A percentile compares a stretch with the other conserved stretches of the same genome.
phyloP scores from a whole-genome alignment of 2,888 invertebrate genomes.

The Acleris emargana region DNA sequence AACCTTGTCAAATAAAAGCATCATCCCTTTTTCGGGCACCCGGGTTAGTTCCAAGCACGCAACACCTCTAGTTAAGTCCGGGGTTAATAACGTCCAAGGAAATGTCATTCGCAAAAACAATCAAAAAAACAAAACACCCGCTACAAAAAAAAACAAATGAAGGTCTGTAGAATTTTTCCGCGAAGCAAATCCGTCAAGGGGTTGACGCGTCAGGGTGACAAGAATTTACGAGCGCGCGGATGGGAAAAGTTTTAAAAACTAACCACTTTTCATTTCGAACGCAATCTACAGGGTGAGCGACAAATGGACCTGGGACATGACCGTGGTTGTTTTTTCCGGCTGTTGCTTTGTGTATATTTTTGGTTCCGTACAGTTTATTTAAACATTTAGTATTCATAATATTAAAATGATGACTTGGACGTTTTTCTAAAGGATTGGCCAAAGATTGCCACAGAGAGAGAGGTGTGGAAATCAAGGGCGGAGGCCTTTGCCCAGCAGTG shows the following conservation, averaged over 20 bases:
- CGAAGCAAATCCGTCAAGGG: slow-evolving; percentile 69
- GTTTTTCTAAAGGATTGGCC: too few species aligned
- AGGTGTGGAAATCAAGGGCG: too few species aligned
- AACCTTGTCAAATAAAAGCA: too few species aligned
- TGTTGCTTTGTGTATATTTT: slow-evolving; percentile 38
- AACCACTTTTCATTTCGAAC: slow-evolving; percentile 78
- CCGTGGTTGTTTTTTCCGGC: slow-evolving; percentile 52
- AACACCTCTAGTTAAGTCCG: too few species aligned
- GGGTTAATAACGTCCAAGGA: not conserved
- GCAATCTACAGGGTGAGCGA: slow-evolving; percentile 69
- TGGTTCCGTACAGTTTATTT: slow-evolving; percentile 18
- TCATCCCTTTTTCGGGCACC: too few species aligned
- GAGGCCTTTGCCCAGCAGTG: too few species aligned
- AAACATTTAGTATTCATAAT: too few species aligned
- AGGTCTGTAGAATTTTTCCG: slow-evolving; percentile 44
- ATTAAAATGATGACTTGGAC: too few species aligned
- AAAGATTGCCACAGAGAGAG: too few species aligned
- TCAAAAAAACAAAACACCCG: not conserved
- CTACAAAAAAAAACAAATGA: slow-evolving; percentile 3
- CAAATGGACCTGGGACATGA: slow-evolving; percentile 75
- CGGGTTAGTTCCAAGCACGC: too few species aligned
- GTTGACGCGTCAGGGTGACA: slow-evolving; percentile 58
- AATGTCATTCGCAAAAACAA: not conserved
- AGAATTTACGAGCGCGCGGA: slow-evolving; percentile 65
- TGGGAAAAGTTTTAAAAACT: slow-evolving; percentile 67